These are phyloP conservation scores for Hippocampus kuda DNA, from an alignment of 2,797 vertebrate genomes.

Conservation along the genomic window DNA sequence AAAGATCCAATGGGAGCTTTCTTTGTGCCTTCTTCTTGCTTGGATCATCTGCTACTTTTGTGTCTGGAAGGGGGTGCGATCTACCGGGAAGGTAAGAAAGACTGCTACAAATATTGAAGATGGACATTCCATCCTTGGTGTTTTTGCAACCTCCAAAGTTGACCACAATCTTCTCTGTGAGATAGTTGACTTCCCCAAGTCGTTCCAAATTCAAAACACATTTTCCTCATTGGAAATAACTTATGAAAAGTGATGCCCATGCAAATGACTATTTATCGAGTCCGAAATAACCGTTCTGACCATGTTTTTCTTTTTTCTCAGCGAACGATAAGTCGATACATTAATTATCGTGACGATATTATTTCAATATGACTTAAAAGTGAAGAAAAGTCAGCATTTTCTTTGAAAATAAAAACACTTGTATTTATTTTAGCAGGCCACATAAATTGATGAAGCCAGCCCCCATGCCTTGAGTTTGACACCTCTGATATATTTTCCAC, in stretches of 20 bases:
- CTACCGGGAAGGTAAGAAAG: constrained; percentile 77
- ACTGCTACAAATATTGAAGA: not conserved
- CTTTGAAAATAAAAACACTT: not conserved
- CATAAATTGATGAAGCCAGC: too few species aligned
- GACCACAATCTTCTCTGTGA: not conserved
- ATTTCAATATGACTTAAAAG: not conserved
- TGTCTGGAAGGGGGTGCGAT: constrained; percentile 87
- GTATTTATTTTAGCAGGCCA: not conserved
- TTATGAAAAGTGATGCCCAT: too few species aligned
- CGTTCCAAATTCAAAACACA: not conserved
- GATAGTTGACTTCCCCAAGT: not conserved
- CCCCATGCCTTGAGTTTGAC: not conserved
- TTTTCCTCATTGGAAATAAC: not conserved
- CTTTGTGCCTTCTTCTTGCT: constrained; percentile 75
- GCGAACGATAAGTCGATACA: too few species aligned
- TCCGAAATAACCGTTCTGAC: too few species aligned
- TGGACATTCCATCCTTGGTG: not conserved
- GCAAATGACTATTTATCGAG: too few species aligned
- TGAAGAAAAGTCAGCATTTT: too few species aligned
- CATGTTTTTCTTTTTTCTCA: too few species aligned
- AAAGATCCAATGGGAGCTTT: constrained; percentile 76
- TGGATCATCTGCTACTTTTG: constrained; percentile 89
- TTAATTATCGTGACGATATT: too few species aligned
- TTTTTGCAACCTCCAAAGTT: not conserved
- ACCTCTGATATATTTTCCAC: not conserved